Evolutionary conservation across 2,113 vertebrate genomes (phyloP).

Genomic region (Callaeas wilsoni): DNA sequence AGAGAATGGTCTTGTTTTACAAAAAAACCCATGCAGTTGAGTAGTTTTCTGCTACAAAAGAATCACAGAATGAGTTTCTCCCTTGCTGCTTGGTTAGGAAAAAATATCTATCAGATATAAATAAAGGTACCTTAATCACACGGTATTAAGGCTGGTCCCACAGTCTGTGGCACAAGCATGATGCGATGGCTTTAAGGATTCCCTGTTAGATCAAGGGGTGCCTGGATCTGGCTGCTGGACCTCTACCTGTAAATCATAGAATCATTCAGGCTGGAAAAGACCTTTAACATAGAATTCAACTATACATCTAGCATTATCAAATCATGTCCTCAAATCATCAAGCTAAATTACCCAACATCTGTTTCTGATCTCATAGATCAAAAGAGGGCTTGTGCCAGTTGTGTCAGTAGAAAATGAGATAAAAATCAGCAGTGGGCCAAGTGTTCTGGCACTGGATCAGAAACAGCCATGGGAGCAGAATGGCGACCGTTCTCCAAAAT

Average conservation of each 20-base stretch:
- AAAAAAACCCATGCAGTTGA: not conserved
- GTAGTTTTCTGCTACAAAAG: not conserved
- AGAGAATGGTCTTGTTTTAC: not conserved
- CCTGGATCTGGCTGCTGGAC: not conserved
- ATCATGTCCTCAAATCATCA: not conserved
- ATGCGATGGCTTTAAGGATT: not conserved
- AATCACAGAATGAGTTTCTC: not conserved
- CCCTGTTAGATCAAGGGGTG: not conserved
- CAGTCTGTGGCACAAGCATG: not conserved
- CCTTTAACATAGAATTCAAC: not conserved
- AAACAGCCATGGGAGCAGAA: not conserved
- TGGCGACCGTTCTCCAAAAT: not conserved
- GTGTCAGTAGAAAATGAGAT: not conserved
- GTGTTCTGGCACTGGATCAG: not conserved
- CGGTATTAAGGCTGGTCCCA: not conserved
- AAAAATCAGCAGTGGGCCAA: not conserved
- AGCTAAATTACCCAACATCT: not conserved
- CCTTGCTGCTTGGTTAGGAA: not conserved
- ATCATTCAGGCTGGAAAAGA: not conserved
- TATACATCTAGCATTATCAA: not conserved
- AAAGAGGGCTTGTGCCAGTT: not conserved
- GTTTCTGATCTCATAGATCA: not conserved
- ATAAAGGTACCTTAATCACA: not conserved
- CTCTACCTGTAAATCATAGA: not conserved
- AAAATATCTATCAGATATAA: not conserved